Percentiles rank a stretch among this genome's conserved stretches.
Evolutionary conservation across 2,113 vertebrate genomes (phyloP).

Genomic region (Chelonoidis abingdonii): DNA sequence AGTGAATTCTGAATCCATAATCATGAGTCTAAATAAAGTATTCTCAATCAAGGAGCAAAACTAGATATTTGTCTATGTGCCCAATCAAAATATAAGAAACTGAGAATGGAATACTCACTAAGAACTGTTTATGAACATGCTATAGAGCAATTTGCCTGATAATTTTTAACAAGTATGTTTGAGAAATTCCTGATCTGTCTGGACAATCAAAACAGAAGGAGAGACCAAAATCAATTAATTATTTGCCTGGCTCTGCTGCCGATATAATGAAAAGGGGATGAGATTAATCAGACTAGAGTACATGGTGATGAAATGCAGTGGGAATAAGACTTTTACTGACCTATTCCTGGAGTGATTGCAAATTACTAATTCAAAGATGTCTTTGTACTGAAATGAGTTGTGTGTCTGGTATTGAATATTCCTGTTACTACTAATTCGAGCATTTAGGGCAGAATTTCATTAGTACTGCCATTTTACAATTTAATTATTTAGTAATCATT

Average conservation of each 20-base stretch:
- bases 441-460: background rate
- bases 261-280: background rate
- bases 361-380: background rate
- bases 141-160: background rate
- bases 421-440: background rate
- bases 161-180: background rate
- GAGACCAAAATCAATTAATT: background rate
- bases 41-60: no score
- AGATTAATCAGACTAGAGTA: background rate
- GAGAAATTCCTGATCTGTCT: background rate
- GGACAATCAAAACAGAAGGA: background rate
- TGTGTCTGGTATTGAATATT: background rate
- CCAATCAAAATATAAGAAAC: fast-evolving
- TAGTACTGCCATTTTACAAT: background rate
- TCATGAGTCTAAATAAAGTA: no score
- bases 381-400: background rate
- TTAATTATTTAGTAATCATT: background rate
- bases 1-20: no score
- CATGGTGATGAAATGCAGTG: background rate
- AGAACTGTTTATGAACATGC: fast-evolving
- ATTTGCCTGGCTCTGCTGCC: background rate
- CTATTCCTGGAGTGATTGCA: background rate
- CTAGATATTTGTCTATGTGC: fast-evolving
- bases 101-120: background rate
- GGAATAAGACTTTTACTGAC: background rate